Conservation (phyloP, 2,797 vertebrate genomes). For the Rallus crepitans region DNA sequence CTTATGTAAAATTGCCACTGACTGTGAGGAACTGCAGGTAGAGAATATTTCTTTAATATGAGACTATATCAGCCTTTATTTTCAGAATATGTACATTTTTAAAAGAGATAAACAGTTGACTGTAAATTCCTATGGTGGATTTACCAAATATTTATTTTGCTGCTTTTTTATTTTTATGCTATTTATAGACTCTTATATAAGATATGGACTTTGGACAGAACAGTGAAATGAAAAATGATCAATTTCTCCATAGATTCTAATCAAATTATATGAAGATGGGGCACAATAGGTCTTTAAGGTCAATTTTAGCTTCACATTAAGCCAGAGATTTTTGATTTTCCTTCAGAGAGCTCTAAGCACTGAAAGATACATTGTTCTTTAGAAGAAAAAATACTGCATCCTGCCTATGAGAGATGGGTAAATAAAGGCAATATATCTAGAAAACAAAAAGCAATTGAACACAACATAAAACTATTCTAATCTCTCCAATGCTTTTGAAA, state of each 20-base stretch:
- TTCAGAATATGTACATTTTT: neutral
- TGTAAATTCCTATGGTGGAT: neutral
- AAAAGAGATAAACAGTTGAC: neutral
- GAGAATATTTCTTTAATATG: neutral
- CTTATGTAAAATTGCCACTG: neutral
- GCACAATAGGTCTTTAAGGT: neutral
- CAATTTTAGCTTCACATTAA: neutral
- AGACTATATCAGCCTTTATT: neutral
- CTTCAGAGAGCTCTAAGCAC: neutral
- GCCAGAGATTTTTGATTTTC: neutral
- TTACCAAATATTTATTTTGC: neutral
- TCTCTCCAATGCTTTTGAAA: conserved; percentile 13
- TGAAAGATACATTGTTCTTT: neutral
- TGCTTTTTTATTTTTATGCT: neutral
- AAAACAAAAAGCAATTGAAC: neutral
- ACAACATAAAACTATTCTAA: neutral
- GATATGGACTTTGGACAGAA: neutral
- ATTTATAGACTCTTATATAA: neutral
- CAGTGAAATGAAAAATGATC: neutral
- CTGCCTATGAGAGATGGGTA: neutral
- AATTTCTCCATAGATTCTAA: neutral
- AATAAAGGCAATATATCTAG: neutral
- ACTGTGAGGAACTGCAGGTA: neutral
- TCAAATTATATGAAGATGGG: neutral
- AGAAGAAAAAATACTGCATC: neutral